Conservation (phyloP, 2,797 vertebrate genomes). For the Pipistrellus nathusii region DNA sequence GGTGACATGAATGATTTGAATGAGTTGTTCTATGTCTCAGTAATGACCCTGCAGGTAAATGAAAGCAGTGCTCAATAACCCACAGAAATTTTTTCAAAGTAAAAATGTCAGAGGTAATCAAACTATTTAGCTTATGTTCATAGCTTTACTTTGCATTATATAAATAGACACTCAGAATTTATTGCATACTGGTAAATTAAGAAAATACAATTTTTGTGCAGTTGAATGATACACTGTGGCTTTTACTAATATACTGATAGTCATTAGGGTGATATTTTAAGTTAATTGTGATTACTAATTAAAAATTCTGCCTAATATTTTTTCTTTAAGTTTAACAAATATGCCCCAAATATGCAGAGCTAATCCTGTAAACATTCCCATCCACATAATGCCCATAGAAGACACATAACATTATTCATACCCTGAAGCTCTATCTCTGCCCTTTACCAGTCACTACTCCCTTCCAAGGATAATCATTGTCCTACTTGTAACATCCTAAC, state of each 20-base stretch:
- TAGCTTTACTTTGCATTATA: constrained; percentile 60
- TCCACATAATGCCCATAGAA: neutral
- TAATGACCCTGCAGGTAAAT: constrained; percentile 57
- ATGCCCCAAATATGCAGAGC: neutral
- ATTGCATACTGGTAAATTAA: constrained; percentile 63
- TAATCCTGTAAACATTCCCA: neutral
- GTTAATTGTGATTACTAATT: neutral
- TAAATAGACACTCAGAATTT: constrained; percentile 55
- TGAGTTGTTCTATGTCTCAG: constrained; percentile 42
- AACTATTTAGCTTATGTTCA: constrained; percentile 72
- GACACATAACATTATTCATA: neutral
- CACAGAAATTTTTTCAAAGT: constrained; percentile 70
- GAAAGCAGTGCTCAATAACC: constrained; percentile 59
- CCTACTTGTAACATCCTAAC: neutral
- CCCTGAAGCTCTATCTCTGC: neutral
- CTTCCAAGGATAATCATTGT: neutral
- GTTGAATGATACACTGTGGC: neutral
- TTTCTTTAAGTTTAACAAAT: constrained; percentile 3
- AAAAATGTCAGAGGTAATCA: constrained; percentile 75
- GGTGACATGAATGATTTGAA: constrained; percentile 76
- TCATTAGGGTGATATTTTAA: constrained; percentile 24
- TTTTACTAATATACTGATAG: constrained; percentile 10
- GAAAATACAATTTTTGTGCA: constrained; percentile 36
- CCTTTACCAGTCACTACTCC: neutral
- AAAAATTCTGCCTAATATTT: neutral